Base-by-base conservation (phyloP, 1,140 invertebrate species). In the Calliopsis andreniformis region DNA sequence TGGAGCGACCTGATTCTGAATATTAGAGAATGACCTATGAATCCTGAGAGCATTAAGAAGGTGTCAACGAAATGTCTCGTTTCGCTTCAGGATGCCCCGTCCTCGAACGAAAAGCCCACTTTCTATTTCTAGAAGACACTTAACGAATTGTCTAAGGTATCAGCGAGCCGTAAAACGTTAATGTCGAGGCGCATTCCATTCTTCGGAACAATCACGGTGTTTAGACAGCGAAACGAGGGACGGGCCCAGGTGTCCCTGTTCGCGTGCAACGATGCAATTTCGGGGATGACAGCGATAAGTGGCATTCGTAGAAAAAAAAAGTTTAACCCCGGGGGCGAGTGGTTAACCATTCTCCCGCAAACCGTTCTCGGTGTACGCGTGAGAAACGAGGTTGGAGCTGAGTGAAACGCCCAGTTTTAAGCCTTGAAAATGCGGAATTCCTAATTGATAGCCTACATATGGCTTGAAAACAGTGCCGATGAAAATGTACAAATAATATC, bases 231-330 rank as follows among this genome's bases (percentile, higher is more conserved):
- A 62, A 30, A 64, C 45, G 20, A 25, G 49, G 16, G 59, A 23
- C 25, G 39, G 59, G n/a, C 49, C 58, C 55, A 67, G 23, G 55
- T 72, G 66, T 49, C 53, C 28, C 43, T 67, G 58, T 56, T 80
- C 67, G 79, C 80, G 80, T 82, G 80, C 73, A 78, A 66, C 66
- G 62, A 62, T 82, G 80, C 75, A 83, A 83, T 83, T 83, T 83
- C 67, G 79, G 79, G 61, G 43, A 78, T 83, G 70, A 81, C 53
- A 78, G 75, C 62, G 79, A 25, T 81, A 82, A 83, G 43, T 82
- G 75, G 61, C 12, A 20, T 49, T 78, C 49, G 62, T 73, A 39
- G 64, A 51, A 71, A 76, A 61, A 80, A 80, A 61, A 51, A 59
- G 18, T 42, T 39, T 66, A 30, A 64, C 66, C 72, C 58, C 32